Evolutionary conservation across 2,113 vertebrate species (phyloP).

Genomic region (Dendrocopos noguchii): DNA sequence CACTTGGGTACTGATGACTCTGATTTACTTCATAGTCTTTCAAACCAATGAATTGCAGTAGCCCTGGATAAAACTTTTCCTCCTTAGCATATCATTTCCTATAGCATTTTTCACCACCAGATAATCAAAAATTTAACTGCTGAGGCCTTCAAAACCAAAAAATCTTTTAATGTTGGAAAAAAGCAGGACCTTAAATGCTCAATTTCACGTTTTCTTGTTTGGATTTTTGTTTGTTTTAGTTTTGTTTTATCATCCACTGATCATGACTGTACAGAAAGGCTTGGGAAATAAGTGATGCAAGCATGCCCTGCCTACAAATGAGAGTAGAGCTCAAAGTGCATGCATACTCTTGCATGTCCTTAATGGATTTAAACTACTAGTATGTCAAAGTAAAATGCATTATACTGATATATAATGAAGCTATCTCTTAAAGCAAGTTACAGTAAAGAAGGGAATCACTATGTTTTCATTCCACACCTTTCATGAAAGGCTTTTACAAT

Average conservation of each 20-base stretch:
- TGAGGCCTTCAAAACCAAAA: not conserved
- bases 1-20: constrained; percentile 14
- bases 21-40: constrained; percentile 36
- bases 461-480: constrained; percentile 69
- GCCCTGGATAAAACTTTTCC: constrained; percentile 11
- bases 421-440: constrained; percentile 50
- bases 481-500: constrained; percentile 76
- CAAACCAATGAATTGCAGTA: constrained; percentile 5
- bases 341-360: not conserved
- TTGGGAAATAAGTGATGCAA: not conserved
- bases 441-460: constrained; percentile 25
- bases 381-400: constrained; percentile 37
- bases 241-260: not conserved
- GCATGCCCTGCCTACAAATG: not conserved
- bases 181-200: not conserved
- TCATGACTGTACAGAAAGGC: not conserved
- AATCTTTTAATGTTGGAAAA: not conserved
- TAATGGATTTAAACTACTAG: constrained; percentile 41
- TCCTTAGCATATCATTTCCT: not conserved
- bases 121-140: not conserved
- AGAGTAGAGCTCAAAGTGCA: not conserved
- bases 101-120: not conserved
- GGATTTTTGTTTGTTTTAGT: too few species aligned
- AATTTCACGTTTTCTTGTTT: not conserved
- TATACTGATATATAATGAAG: not conserved